Evolutionary conservation across 2,888 invertebrate genomes (phyloP).

Genomic region (Fabriciana adippe): DNA sequence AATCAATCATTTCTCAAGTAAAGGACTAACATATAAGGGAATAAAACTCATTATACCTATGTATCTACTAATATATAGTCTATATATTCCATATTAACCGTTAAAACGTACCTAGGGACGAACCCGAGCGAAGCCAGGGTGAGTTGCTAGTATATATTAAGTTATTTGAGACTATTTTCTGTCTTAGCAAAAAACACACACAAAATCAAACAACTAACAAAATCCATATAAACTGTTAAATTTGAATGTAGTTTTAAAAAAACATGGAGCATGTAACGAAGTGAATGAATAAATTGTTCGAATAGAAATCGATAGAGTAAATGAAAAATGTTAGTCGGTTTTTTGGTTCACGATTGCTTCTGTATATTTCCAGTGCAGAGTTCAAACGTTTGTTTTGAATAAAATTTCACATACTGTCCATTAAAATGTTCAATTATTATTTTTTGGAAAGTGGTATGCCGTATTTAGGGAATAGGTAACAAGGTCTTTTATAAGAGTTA

Average conservation of each 20-base stretch:
- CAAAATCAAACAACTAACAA: neutral
- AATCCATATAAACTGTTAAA: neutral
- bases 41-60: no score
- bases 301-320: constrained; percentile 13
- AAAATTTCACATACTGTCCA: constrained; percentile 8
- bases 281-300: constrained; percentile 18
- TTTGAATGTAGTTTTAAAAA: constrained; percentile 5
- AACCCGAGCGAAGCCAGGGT: no score
- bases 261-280: constrained; percentile 12
- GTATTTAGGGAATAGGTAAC: neutral
- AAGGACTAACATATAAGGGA: no score
- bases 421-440: neutral
- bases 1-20: no score
- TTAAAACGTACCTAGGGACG: no score
- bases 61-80: no score
- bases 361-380: neutral
- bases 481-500: no score
- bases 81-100: no score
- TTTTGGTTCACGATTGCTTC: constrained; percentile 18
- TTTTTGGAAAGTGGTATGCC: neutral
- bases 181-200: no score
- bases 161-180: no score
- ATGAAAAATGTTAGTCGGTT: constrained; percentile 13
- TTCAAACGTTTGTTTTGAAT: constrained; percentile 12
- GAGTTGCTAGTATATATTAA: no score